phyloP scores from a whole-genome alignment of 2,113 vertebrate genomes.

The Spilogale gracilis region DNA sequence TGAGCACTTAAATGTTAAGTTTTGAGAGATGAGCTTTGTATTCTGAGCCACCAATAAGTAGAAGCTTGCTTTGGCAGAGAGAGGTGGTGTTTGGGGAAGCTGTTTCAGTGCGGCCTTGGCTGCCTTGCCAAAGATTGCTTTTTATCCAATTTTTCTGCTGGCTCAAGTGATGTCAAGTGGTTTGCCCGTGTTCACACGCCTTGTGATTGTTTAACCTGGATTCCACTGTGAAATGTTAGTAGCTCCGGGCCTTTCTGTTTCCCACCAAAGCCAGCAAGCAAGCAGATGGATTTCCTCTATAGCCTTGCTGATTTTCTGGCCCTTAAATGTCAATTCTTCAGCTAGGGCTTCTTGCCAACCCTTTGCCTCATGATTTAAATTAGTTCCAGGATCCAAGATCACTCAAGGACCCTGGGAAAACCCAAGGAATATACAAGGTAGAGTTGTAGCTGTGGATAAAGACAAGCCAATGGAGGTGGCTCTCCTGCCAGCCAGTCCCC shows the following conservation, averaged over 20 bases:
- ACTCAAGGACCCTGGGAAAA: neutral
- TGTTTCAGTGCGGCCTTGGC: neutral
- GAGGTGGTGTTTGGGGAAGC: slow-evolving; percentile 43
- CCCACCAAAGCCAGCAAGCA: neutral
- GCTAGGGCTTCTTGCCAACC: neutral
- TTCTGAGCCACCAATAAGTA: neutral
- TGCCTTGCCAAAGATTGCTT: slow-evolving; percentile 51
- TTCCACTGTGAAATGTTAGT: slow-evolving; percentile 13
- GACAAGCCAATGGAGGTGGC: neutral
- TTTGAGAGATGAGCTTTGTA: neutral
- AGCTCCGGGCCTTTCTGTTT: neutral
- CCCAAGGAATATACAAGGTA: neutral
- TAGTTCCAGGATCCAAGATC: neutral
- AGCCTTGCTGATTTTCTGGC: neutral
- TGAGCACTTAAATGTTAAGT: neutral
- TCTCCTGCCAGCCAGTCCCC: neutral
- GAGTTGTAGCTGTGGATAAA: neutral
- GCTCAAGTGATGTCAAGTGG: slow-evolving; percentile 44
- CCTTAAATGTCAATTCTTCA: slow-evolving; percentile 1
- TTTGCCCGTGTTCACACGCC: slow-evolving; percentile 43
- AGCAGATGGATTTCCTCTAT: neutral
- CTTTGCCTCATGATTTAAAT: slow-evolving; percentile 26
- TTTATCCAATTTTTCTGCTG: slow-evolving; percentile 63
- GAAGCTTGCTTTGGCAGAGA: slow-evolving; percentile 65
- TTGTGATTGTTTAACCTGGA: slow-evolving; percentile 74